Percentiles rank a stretch among this genome's conserved stretches.
phyloP scores from a whole-genome alignment of 2,888 invertebrate species.

The Drosophila antonietae region DNA sequence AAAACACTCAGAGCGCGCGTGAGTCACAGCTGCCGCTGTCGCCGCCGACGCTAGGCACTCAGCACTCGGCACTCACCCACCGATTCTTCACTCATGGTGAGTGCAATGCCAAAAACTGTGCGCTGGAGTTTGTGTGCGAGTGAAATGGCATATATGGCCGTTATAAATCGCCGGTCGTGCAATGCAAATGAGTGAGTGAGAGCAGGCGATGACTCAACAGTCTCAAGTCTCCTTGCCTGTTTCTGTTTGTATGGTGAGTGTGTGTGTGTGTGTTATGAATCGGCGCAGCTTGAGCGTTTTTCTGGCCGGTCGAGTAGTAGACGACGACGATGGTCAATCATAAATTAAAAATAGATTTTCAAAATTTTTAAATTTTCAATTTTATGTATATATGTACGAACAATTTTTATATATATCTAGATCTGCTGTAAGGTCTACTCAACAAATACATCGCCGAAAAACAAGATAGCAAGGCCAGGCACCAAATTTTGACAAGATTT shows the following conservation, averaged over 20 bases:
- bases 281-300: slow-evolving; percentile 56
- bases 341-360: slow-evolving; percentile 75
- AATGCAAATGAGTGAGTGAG: slow-evolving; percentile 79
- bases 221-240: slow-evolving; percentile 46
- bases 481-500: slow-evolving; percentile 38
- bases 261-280: slow-evolving; percentile 66
- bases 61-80: slow-evolving; percentile 32
- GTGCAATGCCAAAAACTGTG: slow-evolving; percentile 63
- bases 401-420: slow-evolving; percentile 26
- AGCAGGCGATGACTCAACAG: slow-evolving; percentile 75
- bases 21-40: slow-evolving; percentile 62
- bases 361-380: slow-evolving; percentile 48
- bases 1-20: slow-evolving; percentile 56
- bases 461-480: slow-evolving; percentile 30
- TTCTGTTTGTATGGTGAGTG: slow-evolving; percentile 10
- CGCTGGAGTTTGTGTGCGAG: slow-evolving; percentile 62
- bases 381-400: slow-evolving; percentile 30
- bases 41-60: slow-evolving; percentile 15
- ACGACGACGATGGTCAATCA: slow-evolving; percentile 59
- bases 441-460: slow-evolving; percentile 13
- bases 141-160: slow-evolving; percentile 67
- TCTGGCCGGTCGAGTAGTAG: slow-evolving; percentile 70
- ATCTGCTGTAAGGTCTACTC: slow-evolving; percentile 2
- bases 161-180: slow-evolving; percentile 68
- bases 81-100: slow-evolving; percentile 41